Base-by-base conservation (phyloP, 2,113 vertebrate species). In the Ahaetulla prasina region DNA sequence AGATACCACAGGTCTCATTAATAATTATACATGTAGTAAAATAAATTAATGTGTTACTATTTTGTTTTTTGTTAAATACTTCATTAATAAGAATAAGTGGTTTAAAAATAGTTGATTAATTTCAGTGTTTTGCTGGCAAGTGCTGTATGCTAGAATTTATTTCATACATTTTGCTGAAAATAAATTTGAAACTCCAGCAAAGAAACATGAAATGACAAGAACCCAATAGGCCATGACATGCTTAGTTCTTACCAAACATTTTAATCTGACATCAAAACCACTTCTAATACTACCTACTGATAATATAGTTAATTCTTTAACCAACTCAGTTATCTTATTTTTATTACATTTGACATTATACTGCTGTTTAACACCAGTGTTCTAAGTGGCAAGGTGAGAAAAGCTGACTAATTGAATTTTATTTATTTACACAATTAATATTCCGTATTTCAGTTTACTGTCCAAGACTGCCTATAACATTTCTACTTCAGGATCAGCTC, bases 91-190 rank as follows among this genome's bases (percentile, higher is more conserved):
- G 50, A 85, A 53, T 52, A 85, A 54, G 16, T 7, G 43, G 35
- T 91, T 52, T 57, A 89, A 9, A 20, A 47, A 55, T 84, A 52
- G 54, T 2, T n/a, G 43, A 52, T 16, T 30, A 45, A 10, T 2
- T 52, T 14, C 68, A 22, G 49, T 4, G 68, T 3, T 74, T 63
- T 0, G 11, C 20, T 60, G 10, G n/a, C 0, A 0, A 49, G 57
- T 16, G n/a, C 54, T 87, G 27, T 0, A 7, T 20, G 25, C 49
- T 60, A 60, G 23, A n/a, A 0, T 0, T 86, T 54, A 86, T 14
- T 35, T 47, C 27, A 92, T 93, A 93, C 92, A 23, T 0, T 9
- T 92, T 87, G 86, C 50, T 87, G 16, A 53, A 85, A 60, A 85
- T 9, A n/a, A 22, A 87, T 45, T 2, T 74, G 68, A 30, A 22